Conservation (phyloP, 2,888 invertebrate genomes). For the Endomychus coccineus region DNA sequence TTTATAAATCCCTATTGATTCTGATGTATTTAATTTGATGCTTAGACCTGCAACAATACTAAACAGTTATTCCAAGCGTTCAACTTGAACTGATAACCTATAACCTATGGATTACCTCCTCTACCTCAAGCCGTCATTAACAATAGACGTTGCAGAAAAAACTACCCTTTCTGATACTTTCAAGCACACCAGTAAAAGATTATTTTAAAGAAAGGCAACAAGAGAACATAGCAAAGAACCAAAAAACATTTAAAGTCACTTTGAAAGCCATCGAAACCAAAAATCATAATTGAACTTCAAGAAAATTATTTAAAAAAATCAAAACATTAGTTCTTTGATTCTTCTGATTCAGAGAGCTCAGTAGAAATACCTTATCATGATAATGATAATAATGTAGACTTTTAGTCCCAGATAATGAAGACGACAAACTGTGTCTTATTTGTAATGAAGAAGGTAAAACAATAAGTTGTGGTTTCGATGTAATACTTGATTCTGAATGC, state of each 20-base stretch:
- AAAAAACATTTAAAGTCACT: too few species aligned
- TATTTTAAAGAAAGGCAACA: too few species aligned
- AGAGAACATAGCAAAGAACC: too few species aligned
- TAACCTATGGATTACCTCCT: neutral
- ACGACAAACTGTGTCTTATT: conserved; percentile 1
- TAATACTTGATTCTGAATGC: neutral
- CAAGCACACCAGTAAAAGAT: too few species aligned
- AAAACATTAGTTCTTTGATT: neutral
- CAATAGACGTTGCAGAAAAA: neutral
- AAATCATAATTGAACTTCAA: neutral
- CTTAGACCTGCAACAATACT: neutral
- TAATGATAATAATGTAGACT: neutral
- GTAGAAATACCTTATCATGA: neutral
- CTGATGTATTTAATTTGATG: too few species aligned
- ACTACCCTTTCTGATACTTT: neutral
- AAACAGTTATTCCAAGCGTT: neutral
- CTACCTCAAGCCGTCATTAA: neutral
- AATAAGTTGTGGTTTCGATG: neutral
- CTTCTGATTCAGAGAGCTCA: neutral
- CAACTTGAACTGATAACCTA: neutral
- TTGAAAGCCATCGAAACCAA: too few species aligned
- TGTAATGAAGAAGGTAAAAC: neutral
- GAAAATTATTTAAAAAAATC: neutral
- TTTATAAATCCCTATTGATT: too few species aligned
- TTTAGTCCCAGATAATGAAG: conserved; percentile 1